phyloP scores from a whole-genome alignment of 2,113 vertebrate genomes.

The Narcine bancroftii region DNA sequence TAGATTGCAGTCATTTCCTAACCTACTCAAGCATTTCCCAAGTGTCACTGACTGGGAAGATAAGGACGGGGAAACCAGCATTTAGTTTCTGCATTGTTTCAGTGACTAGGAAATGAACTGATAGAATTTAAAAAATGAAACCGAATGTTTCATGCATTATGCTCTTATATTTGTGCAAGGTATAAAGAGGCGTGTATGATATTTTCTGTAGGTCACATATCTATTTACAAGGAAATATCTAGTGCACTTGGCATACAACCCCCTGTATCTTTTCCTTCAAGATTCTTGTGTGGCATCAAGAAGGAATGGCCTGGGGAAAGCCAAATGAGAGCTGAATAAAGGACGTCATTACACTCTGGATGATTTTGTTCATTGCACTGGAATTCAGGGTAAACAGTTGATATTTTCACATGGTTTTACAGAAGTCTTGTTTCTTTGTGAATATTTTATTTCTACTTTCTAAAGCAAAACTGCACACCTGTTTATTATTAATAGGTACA shows the following conservation, averaged over 20 bases:
- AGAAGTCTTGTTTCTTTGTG: neutral
- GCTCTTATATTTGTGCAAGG: neutral
- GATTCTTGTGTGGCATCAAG: neutral
- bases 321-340: neutral
- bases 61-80: neutral
- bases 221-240: neutral
- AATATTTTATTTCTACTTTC: neutral
- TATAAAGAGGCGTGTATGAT: neutral
- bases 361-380: neutral
- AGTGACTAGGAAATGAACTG: neutral
- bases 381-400: neutral
- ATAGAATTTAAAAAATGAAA: constrained; percentile 9
- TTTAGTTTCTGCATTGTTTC: constrained; percentile 32
- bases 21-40: constrained; percentile 29
- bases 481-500: neutral
- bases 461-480: neutral
- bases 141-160: neutral
- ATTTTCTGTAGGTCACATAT: neutral
- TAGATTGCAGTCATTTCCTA: constrained; percentile 34
- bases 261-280: neutral
- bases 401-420: neutral
- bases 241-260: neutral
- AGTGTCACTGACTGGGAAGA: constrained; percentile 24
- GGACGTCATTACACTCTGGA: neutral
- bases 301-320: neutral